phyloP scores from a whole-genome alignment of 2,888 invertebrate genomes.

The Caenorhabditis sulstoni region DNA sequence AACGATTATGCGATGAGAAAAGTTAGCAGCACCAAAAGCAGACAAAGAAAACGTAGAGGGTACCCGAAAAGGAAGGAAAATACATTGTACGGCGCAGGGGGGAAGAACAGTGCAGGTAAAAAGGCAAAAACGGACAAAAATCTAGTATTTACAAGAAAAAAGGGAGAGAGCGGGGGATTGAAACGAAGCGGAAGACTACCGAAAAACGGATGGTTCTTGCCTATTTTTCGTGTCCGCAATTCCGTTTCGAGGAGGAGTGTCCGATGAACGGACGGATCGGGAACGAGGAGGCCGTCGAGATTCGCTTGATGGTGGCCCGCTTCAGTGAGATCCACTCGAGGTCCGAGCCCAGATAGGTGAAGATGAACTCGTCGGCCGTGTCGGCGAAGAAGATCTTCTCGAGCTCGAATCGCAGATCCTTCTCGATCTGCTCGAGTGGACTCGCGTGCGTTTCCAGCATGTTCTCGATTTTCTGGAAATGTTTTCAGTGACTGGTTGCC shows the following conservation, averaged over 20 bases:
- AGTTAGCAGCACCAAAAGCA: no score
- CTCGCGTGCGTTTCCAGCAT: constrained; percentile 66
- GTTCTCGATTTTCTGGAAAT: constrained; percentile 74
- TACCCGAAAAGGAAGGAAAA: no score
- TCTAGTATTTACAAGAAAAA: no score
- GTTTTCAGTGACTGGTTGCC: no score
- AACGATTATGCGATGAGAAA: no score
- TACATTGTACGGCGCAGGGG: no score
- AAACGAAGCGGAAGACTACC: no score
- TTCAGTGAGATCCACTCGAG: constrained; percentile 69
- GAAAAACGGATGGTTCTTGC: constrained; percentile 10
- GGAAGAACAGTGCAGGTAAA: no score
- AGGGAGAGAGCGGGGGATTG: no score
- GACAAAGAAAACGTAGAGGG: no score
- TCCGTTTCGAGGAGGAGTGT: constrained; percentile 3
- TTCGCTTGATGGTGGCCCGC: constrained; percentile 58
- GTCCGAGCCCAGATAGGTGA: constrained; percentile 71
- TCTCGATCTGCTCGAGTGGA: constrained; percentile 68
- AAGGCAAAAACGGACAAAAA: no score
- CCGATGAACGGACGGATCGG: constrained; percentile 64
- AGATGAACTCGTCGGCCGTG: constrained; percentile 76
- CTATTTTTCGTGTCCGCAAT: constrained; percentile 20
- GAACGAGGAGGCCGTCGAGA: constrained; percentile 61
- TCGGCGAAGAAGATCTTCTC: constrained; percentile 73
- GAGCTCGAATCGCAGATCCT: constrained; percentile 71